Evolutionary conservation across 23 tunicate species (phyloP).

Genomic region (Halocynthia aurantium): DNA sequence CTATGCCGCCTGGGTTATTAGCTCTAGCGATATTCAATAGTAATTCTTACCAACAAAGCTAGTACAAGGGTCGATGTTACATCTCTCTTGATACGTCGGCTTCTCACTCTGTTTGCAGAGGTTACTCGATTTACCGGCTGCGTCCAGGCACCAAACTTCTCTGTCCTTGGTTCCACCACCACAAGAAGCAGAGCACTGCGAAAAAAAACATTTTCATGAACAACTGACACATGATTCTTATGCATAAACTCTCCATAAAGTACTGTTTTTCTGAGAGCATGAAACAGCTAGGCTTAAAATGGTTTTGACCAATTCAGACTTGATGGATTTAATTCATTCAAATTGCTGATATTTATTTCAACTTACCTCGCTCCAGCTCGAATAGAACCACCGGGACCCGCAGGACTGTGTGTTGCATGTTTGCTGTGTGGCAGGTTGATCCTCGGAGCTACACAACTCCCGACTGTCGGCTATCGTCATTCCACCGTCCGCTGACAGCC

Average conservation of each 20-base stretch:
- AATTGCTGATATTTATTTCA: not conserved
- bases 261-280: no score
- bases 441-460: conserved; percentile 12
- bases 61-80: conserved; percentile 62
- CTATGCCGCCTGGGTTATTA: not conserved
- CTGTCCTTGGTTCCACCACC: conserved; percentile 63
- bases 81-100: conserved; percentile 54
- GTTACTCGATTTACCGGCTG: conserved; percentile 34
- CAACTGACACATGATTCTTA: not conserved
- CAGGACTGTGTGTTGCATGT: conserved; percentile 69
- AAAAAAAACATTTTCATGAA: conserved; percentile 1
- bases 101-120: conserved; percentile 26
- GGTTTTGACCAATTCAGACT: no score
- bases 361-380: conserved; percentile 71
- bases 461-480: conserved; percentile 7
- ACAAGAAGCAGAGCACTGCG: conserved; percentile 71
- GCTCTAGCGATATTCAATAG: not conserved
- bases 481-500: conserved; percentile 41
- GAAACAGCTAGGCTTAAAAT: no score
- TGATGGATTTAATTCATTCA: no score
- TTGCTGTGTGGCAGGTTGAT: conserved; percentile 59
- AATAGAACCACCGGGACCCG: conserved; percentile 79
- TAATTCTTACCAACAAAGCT: conserved; percentile 25
- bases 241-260: no score
- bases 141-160: conserved; percentile 66